These are phyloP conservation scores for Hyaena hyaena DNA, from an alignment of 2,113 vertebrate species.

Conservation along the genomic window DNA sequence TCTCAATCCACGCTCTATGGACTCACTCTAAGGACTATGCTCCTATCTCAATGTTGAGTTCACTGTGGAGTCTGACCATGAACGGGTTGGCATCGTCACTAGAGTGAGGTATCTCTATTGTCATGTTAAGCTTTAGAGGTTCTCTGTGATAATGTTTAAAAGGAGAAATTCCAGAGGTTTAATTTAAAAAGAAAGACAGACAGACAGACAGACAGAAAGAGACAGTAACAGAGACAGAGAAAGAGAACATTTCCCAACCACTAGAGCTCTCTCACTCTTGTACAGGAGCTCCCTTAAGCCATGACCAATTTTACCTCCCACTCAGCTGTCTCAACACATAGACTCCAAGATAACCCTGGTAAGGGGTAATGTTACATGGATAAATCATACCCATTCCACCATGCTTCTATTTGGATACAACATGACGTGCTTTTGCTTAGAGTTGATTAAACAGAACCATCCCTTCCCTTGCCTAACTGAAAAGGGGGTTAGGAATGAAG, in stretches of 20 bases:
- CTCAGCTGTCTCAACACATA: rapidly evolving
- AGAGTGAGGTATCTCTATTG: too few species aligned
- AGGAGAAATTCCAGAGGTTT: neutral
- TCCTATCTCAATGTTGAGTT: neutral
- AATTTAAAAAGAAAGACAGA: neutral
- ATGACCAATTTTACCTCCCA: neutral
- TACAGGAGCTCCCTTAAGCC: neutral
- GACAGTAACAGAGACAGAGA: neutral
- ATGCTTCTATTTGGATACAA: neutral
- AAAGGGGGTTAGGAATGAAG: neutral
- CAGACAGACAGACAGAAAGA: neutral
- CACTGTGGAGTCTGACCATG: rapidly evolving
- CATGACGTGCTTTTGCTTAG: neutral
- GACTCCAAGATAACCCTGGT: rapidly evolving
- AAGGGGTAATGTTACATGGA: rapidly evolving
- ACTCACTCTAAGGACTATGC: neutral
- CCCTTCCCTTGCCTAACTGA: neutral
- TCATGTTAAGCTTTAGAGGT: neutral
- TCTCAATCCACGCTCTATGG: too few species aligned
- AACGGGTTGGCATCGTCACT: rapidly evolving
- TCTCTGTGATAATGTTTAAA: neutral
- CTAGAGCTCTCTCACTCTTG: neutral
- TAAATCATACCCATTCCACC: too few species aligned
- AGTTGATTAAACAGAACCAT: neutral
- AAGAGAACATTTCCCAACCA: neutral